These are phyloP conservation scores for Ophiothrix spiculata DNA, from an alignment of 35 echinoderm and acorn worm genomes.

Conservation along the genomic window DNA sequence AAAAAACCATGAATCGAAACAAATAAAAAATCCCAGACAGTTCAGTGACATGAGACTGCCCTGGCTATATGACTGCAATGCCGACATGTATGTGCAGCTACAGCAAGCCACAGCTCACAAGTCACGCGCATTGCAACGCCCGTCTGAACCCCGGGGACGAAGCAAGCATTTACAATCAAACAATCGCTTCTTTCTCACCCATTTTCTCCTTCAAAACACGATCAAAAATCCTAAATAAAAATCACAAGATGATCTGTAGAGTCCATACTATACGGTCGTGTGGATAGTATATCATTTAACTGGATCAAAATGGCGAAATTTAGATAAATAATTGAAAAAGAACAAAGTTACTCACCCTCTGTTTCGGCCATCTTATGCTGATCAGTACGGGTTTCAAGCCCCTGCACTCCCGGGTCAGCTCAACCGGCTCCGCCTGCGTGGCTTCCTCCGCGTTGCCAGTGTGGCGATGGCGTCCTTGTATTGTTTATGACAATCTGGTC, in stretches of 20 bases:
- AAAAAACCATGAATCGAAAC: background rate
- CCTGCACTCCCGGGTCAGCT: conserved; percentile 67
- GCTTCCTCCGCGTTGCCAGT: conserved; percentile 62
- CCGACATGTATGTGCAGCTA: background rate
- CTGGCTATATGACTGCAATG: background rate
- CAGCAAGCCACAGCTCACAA: background rate
- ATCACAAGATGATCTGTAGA: background rate
- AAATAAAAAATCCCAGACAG: background rate
- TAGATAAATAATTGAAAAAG: background rate
- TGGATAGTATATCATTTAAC: background rate
- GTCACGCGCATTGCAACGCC: conserved; percentile 10
- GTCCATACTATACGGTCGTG: background rate
- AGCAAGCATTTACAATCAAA: background rate
- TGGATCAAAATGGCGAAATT: background rate
- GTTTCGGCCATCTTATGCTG: conserved; percentile 46
- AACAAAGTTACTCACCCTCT: conserved; percentile 43
- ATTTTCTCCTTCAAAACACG: background rate
- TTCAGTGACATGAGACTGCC: conserved; percentile 8
- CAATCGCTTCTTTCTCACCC: background rate
- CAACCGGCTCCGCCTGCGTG: conserved; percentile 53
- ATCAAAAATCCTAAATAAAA: background rate
- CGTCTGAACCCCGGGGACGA: conserved; percentile 9
- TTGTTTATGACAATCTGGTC: background rate
- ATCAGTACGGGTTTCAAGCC: conserved; percentile 45
- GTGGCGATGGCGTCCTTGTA: conserved; percentile 42